Conservation (phyloP, 2,113 vertebrate genomes). For the Hemicordylus capensis region DNA sequence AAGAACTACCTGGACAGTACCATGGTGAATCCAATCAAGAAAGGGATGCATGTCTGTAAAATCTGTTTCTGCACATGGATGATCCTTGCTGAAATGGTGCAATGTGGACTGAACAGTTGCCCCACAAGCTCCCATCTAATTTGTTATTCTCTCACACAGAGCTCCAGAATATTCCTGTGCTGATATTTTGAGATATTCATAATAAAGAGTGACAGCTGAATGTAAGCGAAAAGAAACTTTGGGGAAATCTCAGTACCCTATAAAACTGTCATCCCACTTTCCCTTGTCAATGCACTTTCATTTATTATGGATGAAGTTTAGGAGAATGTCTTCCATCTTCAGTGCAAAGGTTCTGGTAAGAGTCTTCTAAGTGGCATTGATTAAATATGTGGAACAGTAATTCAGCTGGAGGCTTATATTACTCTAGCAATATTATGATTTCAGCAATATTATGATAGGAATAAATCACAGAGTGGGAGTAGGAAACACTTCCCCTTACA, state of each 20-base stretch:
- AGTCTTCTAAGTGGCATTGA: conserved; percentile 35
- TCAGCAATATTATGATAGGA: neutral
- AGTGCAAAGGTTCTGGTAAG: conserved; percentile 32
- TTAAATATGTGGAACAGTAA: conserved; percentile 20
- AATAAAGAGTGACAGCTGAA: neutral
- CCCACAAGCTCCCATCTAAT: neutral
- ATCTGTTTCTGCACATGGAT: neutral
- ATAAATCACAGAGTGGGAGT: conserved; percentile 4
- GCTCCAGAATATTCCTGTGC: neutral
- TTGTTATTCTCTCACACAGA: neutral
- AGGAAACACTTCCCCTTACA: conserved; percentile 1
- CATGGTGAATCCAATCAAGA: neutral
- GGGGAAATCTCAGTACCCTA: neutral
- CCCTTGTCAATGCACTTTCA: conserved; percentile 43
- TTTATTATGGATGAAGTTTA: conserved; percentile 36
- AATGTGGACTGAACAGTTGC: neutral
- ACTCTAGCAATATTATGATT: conserved; percentile 1
- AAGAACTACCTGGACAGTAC: neutral
- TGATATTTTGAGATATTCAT: neutral
- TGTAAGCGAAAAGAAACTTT: neutral
- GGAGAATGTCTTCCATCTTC: conserved; percentile 26
- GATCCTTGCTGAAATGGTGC: neutral
- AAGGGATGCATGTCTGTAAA: neutral
- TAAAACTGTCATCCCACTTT: conserved; percentile 31
- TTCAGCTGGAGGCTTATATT: neutral